phyloP scores from a whole-genome alignment of 2,113 vertebrate genomes.

The Zootoca vivipara region DNA sequence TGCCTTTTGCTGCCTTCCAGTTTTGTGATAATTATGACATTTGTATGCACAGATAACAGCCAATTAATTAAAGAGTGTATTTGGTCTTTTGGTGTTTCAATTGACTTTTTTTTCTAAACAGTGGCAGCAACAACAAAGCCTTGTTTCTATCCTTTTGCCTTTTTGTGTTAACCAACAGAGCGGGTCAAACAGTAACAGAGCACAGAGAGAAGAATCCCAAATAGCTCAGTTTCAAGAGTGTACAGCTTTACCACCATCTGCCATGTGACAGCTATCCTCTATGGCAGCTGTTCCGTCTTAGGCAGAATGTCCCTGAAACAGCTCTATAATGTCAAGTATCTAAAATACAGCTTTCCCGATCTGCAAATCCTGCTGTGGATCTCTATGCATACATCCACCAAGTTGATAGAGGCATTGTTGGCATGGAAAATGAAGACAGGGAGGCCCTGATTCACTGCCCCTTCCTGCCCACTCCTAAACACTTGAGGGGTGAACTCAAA shows the following conservation, averaged over 20 bases:
- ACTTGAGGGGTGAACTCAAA: neutral
- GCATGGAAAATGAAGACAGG: neutral
- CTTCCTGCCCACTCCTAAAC: neutral
- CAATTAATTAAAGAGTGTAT: slow-evolving; percentile 18
- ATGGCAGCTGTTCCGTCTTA: slow-evolving; percentile 51
- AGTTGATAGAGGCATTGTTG: neutral
- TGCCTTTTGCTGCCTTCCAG: neutral
- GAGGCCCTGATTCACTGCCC: neutral
- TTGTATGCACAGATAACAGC: neutral
- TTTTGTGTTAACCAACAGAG: slow-evolving; percentile 15
- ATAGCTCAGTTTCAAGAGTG: slow-evolving; percentile 11
- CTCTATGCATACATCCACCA: neutral
- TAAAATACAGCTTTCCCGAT: slow-evolving; percentile 8
- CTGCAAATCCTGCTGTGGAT: neutral
- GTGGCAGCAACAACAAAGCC: neutral
- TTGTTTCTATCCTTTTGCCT: slow-evolving; percentile 9
- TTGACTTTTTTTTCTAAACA: slow-evolving; percentile 3
- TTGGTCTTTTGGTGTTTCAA: neutral
- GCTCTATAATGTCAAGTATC: neutral
- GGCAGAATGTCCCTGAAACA: neutral
- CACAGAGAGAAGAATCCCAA: slow-evolving; percentile 7
- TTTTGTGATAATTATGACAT: neutral
- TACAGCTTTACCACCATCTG: slow-evolving; percentile 48
- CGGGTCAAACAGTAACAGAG: neutral
- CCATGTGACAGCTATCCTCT: slow-evolving; percentile 19